phyloP scores from a whole-genome alignment of 2,797 vertebrate species.

The Paratrypauchen microcephalus region DNA sequence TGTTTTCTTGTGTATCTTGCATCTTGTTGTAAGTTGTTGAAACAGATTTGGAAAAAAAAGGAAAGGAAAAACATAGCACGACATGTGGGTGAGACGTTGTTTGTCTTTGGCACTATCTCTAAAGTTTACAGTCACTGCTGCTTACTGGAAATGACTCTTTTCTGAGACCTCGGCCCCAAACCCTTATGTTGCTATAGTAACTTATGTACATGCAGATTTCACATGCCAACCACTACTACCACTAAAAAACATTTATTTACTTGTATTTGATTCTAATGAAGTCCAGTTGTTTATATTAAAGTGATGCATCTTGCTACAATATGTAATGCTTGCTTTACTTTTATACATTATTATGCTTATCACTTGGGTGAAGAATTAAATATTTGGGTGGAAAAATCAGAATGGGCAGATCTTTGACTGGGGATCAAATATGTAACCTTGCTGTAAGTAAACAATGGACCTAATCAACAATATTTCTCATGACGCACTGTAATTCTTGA shows the following conservation, averaged over 20 bases:
- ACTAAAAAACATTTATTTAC: no score
- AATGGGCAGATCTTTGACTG: background rate
- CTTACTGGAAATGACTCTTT: constrained; percentile 64
- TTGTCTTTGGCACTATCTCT: constrained; percentile 33
- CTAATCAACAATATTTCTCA: background rate
- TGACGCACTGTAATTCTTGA: constrained; percentile 34
- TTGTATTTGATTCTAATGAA: no score
- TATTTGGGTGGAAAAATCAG: background rate
- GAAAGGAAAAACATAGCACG: background rate
- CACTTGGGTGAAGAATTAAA: background rate
- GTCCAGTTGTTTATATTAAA: no score
- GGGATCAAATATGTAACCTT: background rate
- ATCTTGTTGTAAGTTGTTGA: background rate
- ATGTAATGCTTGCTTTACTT: background rate
- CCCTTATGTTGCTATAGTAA: constrained; percentile 53
- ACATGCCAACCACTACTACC: no score
- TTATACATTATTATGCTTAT: background rate
- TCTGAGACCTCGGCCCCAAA: constrained; percentile 35
- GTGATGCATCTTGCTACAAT: background rate
- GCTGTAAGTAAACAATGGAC: background rate
- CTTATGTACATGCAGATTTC: background rate
- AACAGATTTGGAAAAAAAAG: background rate
- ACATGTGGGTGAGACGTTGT: background rate
- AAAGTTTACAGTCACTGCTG: constrained; percentile 48
- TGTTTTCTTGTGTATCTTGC: background rate